Base-by-base conservation (phyloP, 2,797 vertebrate species). In the Antrozous pallidus region DNA sequence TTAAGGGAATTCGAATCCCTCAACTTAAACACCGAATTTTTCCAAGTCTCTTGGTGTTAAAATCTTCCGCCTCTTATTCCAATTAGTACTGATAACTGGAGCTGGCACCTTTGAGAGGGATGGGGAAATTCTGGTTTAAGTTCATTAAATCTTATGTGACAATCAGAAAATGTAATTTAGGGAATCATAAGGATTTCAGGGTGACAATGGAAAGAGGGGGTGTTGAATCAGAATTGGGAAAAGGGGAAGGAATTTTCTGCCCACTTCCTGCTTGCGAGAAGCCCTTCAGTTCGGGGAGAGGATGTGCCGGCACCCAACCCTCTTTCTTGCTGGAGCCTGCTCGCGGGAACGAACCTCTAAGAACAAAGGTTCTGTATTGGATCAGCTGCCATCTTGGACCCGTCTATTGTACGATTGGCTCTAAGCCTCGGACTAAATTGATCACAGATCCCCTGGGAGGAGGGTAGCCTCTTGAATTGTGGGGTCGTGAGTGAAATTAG, bases 401-500 rank as follows among this genome's bases (percentile, higher is more conserved):
- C 16, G 8, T 70, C 77, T 79, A 18, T 88, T 82, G 42, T 26
- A 14, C 63, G 80, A 70, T 82, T 33, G 82, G 56, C 54, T 31
- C 24, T 79, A 26, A 69, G 78, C 67, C 31, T 65, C 56, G 47
- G 22, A 47, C 94, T 73, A 82, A 81, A 96, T 84, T 94, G 95
- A 94, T 90, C 87, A 86, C 91, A 91, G 93, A 87, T 65, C 69
- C 85, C 90, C 79, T 40, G 20, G 73, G 95, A 93, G 67, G 28
- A 73, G 94, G 93, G 61, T 40, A 26, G n/a, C 73, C 88, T 95
- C 95, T 95, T 90, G 56, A 88, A 88, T 63, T 56, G 38, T 42
- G 49, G 84, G 90, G 88, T 79, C 63, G 10, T 11, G 89, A 96
- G 73, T 81, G 95, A 94, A 97, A 96, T 84, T 88, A 94, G 95